Evolutionary conservation across 1,140 invertebrate species (phyloP).

Genomic region (Elymnias hypermnestra): DNA sequence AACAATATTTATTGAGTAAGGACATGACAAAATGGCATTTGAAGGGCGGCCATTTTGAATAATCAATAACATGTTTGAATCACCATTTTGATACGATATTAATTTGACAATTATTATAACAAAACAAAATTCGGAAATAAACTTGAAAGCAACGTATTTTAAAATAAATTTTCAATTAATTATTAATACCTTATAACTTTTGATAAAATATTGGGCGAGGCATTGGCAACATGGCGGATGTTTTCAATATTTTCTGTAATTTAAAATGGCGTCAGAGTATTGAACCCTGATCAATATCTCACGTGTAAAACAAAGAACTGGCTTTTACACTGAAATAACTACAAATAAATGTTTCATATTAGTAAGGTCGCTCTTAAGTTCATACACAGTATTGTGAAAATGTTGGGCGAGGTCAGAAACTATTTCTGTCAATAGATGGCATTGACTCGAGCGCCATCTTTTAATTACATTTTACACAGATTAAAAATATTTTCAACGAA

Average conservation of each 20-base stretch:
- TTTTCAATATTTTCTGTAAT: not conserved
- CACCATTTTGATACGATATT: too few species aligned
- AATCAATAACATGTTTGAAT: not conserved
- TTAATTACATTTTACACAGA: conserved; percentile 1
- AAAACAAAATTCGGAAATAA: too few species aligned
- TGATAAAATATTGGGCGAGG: not conserved
- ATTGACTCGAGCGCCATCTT: not conserved
- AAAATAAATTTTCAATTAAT: too few species aligned
- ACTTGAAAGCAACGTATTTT: too few species aligned
- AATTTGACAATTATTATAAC: too few species aligned
- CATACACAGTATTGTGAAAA: not conserved
- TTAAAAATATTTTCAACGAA: too few species aligned
- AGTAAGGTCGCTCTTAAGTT: not conserved
- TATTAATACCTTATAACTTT: too few species aligned
- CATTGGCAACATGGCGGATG: not conserved
- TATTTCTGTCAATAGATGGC: conserved; percentile 13
- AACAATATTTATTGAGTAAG: too few species aligned
- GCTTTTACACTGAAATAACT: not conserved
- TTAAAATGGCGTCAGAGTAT: not conserved
- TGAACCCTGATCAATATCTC: not conserved
- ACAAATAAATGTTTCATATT: not conserved
- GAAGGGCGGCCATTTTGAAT: not conserved
- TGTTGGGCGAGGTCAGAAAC: conserved; percentile 7
- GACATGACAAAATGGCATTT: too few species aligned
- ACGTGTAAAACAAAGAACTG: too few species aligned